Evolutionary conservation across 2,113 vertebrate species (phyloP).

Genomic region (Mixornis gularis): DNA sequence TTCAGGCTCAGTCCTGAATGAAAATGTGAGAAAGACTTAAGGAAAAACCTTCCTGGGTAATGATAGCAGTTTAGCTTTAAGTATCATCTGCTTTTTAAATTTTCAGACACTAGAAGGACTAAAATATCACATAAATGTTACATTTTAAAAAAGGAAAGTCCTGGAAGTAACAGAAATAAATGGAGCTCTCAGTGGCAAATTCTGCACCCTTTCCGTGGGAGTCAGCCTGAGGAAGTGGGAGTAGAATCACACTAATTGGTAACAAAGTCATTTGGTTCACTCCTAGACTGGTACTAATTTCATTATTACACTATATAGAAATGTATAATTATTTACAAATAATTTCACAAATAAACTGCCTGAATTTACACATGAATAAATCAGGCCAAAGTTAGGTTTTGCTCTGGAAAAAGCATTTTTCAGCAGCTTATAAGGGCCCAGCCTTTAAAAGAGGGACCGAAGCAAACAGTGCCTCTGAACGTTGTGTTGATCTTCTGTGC

Average conservation of each 20-base stretch:
- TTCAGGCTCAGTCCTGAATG: background rate
- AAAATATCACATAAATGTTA: slow-evolving; percentile 45
- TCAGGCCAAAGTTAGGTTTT: background rate
- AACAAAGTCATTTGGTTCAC: slow-evolving; percentile 9
- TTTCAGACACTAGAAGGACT: slow-evolving; percentile 40
- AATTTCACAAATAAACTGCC: slow-evolving; percentile 9
- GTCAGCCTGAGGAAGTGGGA: slow-evolving; percentile 6
- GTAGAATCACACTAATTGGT: background rate
- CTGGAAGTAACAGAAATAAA: slow-evolving; percentile 30
- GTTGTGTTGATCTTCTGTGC: background rate
- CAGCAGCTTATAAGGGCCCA: background rate
- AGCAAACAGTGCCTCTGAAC: background rate
- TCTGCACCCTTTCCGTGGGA: slow-evolving; percentile 15
- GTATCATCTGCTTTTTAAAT: slow-evolving; percentile 36
- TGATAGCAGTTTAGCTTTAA: slow-evolving; percentile 9
- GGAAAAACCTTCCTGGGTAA: background rate
- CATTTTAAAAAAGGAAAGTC: slow-evolving; percentile 36
- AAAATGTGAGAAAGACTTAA: background rate
- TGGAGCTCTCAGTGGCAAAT: slow-evolving; percentile 11
- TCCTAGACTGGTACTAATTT: slow-evolving; percentile 10
- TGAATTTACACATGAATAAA: background rate
- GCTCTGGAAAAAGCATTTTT: background rate
- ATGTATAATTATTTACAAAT: slow-evolving; percentile 46
- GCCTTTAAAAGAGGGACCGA: background rate
- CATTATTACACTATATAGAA: background rate